A percentile compares a stretch with the other conserved stretches of the same genome.
These are phyloP conservation scores for Exocentrus adspersus DNA, from an alignment of 2,888 invertebrate species.

Conservation along the genomic window DNA sequence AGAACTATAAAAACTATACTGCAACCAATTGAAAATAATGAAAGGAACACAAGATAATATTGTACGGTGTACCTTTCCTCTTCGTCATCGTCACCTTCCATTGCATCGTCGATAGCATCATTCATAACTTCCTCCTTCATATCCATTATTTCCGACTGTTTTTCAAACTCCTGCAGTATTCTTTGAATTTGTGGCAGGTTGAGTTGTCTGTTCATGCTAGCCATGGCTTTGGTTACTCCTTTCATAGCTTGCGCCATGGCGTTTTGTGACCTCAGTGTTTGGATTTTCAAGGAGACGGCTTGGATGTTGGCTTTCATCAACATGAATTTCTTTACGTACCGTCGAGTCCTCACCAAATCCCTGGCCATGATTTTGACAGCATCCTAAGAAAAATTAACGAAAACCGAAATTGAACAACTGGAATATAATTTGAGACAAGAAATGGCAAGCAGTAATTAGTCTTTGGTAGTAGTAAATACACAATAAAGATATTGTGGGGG, in stretches of 20 bases:
- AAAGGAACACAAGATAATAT: slow-evolving; percentile 2
- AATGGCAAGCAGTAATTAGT: too few species aligned
- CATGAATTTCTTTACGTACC: slow-evolving; percentile 98
- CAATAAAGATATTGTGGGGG: too few species aligned
- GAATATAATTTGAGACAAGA: too few species aligned
- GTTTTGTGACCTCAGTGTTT: slow-evolving; percentile 97
- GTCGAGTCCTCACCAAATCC: slow-evolving; percentile 94
- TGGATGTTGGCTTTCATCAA: slow-evolving; percentile 99
- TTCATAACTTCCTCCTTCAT: slow-evolving; percentile 99
- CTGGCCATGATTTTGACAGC: slow-evolving; percentile 99
- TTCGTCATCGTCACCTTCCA: slow-evolving; percentile 98
- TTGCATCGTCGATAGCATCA: slow-evolving; percentile 99
- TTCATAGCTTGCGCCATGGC: slow-evolving; percentile 99
- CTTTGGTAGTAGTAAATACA: too few species aligned
- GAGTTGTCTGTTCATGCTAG: slow-evolving; percentile 95
- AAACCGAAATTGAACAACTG: too few species aligned
- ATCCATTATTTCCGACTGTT: slow-evolving; percentile 99
- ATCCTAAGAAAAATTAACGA: slow-evolving; percentile 72
- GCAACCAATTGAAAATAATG: too few species aligned
- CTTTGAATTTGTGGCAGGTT: slow-evolving; percentile 99
- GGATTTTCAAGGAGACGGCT: slow-evolving; percentile 96
- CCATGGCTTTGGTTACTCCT: slow-evolving; percentile 98
- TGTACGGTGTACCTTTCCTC: slow-evolving; percentile 81
- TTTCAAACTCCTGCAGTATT: slow-evolving; percentile 97
- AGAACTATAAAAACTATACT: too few species aligned